Evolutionary conservation across 2,113 vertebrate genomes (phyloP).

Genomic region (Mormyrus lacerda): DNA sequence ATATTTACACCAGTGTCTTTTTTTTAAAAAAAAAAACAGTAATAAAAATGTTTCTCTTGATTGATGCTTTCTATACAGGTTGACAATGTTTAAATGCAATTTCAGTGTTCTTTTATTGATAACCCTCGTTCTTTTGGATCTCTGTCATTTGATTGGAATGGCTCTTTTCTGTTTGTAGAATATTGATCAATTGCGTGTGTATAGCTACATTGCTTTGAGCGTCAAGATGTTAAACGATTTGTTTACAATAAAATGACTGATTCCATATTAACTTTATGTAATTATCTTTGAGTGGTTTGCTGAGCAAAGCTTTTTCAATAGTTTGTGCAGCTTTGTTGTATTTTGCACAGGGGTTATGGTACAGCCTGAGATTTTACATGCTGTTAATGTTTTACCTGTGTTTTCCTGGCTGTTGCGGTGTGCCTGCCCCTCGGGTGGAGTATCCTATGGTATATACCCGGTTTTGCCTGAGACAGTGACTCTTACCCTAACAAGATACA

Average conservation of each 20-base stretch:
- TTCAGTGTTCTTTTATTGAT: background rate
- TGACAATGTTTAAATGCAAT: background rate
- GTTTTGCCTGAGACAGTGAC: background rate
- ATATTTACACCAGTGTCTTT: background rate
- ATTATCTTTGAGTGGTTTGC: background rate
- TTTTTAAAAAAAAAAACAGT: background rate
- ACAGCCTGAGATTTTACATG: background rate
- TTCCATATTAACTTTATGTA: background rate
- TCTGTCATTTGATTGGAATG: background rate
- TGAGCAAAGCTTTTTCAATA: background rate
- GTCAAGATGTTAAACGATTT: background rate
- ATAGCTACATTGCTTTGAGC: background rate
- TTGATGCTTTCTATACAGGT: background rate
- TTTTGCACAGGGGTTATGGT: background rate
- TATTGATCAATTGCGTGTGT: background rate
- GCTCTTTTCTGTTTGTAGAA: background rate
- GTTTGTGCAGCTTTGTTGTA: background rate
- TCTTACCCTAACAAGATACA: background rate
- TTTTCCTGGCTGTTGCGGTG: background rate
- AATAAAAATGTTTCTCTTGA: background rate
- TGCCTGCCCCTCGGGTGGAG: background rate
- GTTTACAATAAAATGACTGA: background rate
- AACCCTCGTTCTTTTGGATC: background rate
- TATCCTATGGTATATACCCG: background rate
- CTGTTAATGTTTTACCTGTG: background rate